Percentiles rank a stretch among this genome's conserved stretches.
phyloP scores from a whole-genome alignment of 2,888 invertebrate species.

The Patella caerulea region DNA sequence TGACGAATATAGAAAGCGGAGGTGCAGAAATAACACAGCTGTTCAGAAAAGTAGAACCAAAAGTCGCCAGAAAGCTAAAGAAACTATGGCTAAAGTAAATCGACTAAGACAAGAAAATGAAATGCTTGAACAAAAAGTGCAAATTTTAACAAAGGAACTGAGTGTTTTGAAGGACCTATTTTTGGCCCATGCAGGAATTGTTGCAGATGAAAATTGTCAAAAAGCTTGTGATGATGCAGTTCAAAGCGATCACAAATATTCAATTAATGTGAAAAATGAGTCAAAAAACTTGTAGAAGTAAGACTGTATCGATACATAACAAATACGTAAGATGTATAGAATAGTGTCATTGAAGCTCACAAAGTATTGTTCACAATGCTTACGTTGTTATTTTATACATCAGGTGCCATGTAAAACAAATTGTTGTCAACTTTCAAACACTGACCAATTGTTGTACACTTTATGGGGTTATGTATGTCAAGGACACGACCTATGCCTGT shows the following conservation, averaged over 20 bases:
- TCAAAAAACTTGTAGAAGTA: too few relatives aligned
- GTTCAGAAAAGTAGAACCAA: slow-evolving; percentile 96
- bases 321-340: too few relatives aligned
- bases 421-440: too few relatives aligned
- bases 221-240: slow-evolving; percentile 11
- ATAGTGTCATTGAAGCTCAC: too few relatives aligned
- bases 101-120: slow-evolving; percentile 92
- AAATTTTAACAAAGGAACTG: slow-evolving; percentile 86
- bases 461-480: too few relatives aligned
- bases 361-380: slow-evolving; percentile 35
- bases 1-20: slow-evolving; percentile 91
- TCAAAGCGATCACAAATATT: slow-evolving; percentile 43
- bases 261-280: not conserved
- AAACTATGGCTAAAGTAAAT: slow-evolving; percentile 95
- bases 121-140: slow-evolving; percentile 89
- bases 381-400: slow-evolving; percentile 10
- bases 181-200: slow-evolving; percentile 61
- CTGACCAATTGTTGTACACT: too few relatives aligned
- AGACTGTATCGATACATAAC: too few relatives aligned
- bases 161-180: slow-evolving; percentile 83
- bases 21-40: slow-evolving; percentile 96
- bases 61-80: slow-evolving; percentile 92
- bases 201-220: slow-evolving; percentile 27
- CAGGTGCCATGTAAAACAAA: too few relatives aligned
- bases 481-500: too few relatives aligned